Percentiles rank a stretch among this genome's conserved stretches.
These are phyloP conservation scores for Drosophila novamexicana DNA, from an alignment of 1,140 invertebrate genomes.

Conservation along the genomic window DNA sequence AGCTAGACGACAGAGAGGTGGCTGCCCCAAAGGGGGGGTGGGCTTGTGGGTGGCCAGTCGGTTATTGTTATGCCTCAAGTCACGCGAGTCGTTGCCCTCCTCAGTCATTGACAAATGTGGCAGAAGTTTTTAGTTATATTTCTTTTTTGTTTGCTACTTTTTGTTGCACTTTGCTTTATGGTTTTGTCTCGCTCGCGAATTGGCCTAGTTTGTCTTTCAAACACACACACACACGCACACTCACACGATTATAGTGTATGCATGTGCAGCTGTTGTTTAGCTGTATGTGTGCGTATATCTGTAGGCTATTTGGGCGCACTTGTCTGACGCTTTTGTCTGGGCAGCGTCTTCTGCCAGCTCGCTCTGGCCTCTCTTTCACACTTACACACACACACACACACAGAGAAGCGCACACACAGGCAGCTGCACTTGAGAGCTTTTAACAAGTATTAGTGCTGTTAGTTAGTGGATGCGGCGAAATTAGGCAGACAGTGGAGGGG, in stretches of 20 bases:
- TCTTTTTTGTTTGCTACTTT: conserved; percentile 40
- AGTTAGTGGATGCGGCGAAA: conserved; percentile 65
- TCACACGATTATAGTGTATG: background rate
- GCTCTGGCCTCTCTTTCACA: conserved; percentile 7
- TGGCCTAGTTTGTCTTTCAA: conserved; percentile 73
- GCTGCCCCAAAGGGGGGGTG: background rate
- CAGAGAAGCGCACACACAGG: conserved; percentile 19
- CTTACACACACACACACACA: conserved; percentile 6
- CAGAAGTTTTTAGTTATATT: conserved; percentile 53
- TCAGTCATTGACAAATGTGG: conserved; percentile 74
- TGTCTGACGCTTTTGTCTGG: conserved; percentile 69
- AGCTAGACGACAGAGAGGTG: background rate
- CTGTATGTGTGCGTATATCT: conserved; percentile 25
- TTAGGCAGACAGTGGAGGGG: conserved; percentile 46
- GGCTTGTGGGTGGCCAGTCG: background rate
- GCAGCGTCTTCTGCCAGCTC: conserved; percentile 33
- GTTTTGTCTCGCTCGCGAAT: conserved; percentile 54
- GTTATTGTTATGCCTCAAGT: conserved; percentile 46
- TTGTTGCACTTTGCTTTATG: conserved; percentile 45
- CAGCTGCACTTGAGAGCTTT: conserved; percentile 66
- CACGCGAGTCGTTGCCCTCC: conserved; percentile 67
- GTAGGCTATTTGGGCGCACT: conserved; percentile 64
- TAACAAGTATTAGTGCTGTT: conserved; percentile 48
- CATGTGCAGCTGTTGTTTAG: background rate
- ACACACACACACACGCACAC: conserved; percentile 9